Evolutionary conservation across 92 coral and sea anemone genomes (phyloP), one percentile per base, ranked within the genome.

Genomic region (Plumapathes pennacea): DNA sequence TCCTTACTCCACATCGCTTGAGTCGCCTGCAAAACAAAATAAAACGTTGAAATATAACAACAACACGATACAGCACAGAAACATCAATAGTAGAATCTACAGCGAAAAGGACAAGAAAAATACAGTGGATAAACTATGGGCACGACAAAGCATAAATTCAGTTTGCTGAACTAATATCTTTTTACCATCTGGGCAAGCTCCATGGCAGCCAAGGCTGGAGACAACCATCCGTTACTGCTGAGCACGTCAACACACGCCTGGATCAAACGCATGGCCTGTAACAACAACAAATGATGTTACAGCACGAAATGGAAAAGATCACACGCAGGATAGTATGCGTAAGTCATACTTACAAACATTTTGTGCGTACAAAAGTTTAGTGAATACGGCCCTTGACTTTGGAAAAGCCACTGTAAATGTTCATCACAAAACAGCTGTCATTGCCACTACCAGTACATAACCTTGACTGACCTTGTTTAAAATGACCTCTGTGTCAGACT

Each of bases 1-100:
- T 91, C 97, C 74, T 91, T 91, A 78, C 97, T 91, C 97, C 97
- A 91, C 97, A 91, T 91, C 21, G 97, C 95, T 59, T 91, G 97
- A 8, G 97, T 91, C 7, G 64, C 90, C 97, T 91, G 67, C 25
- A 45, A 19, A 34, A 23, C 43, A 59, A 13, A n/a, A n/a, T n/a
- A n/a, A n/a, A n/a, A n/a, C n/a, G n/a, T n/a, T 36, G 21, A 18
- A 44, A 44, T 14, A 25, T 44, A 14, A 18, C 5, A 14, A 14
- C 9, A 5, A 14, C 21, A 5, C 17, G 50, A 6, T 44, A 5
- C 50, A 14, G 8, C 50, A 46, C 21, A 46, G 54, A 20, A 21
- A 6, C 25, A 27, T 12, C 30, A 4, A 32, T 37, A 3, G 25
- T 27, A 3, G n/a, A n/a, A n/a, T n/a, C n/a, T n/a, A n/a, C n/a